A percentile compares a stretch with the other conserved stretches of the same genome.
These are phyloP conservation scores for Gymnocephalus cernua DNA, from an alignment of 2,113 vertebrate genomes.

Conservation along the genomic window DNA sequence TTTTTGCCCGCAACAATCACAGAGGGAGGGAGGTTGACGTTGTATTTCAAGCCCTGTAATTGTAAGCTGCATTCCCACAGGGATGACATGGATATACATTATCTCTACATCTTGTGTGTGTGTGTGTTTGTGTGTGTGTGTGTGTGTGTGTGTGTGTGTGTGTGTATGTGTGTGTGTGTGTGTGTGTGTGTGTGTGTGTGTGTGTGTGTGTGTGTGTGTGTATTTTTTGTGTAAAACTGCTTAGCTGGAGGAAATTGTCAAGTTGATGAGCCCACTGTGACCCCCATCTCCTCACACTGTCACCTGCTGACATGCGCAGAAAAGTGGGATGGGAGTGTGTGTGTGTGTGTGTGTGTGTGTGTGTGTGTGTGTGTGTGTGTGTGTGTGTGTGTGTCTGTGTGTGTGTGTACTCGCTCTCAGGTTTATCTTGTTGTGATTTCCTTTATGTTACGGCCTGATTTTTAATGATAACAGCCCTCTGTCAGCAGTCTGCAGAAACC, in stretches of 20 bases:
- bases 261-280: slow-evolving; percentile 62
- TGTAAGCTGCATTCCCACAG: background rate
- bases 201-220: background rate
- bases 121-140: background rate
- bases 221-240: slow-evolving; percentile 44
- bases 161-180: slow-evolving; percentile 20
- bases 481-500: slow-evolving; percentile 63
- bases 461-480: slow-evolving; percentile 61
- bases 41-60: background rate
- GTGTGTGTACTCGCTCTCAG: slow-evolving; percentile 1
- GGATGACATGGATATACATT: background rate
- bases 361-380: slow-evolving; percentile 18
- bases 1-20: too few species aligned
- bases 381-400: slow-evolving; percentile 17
- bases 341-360: slow-evolving; percentile 5
- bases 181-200: slow-evolving; percentile 14
- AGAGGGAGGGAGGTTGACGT: too few species aligned
- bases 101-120: background rate
- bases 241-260: slow-evolving; percentile 40
- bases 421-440: slow-evolving; percentile 63
- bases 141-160: background rate
- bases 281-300: slow-evolving; percentile 45
- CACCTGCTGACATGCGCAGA: slow-evolving; percentile 67
- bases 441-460: slow-evolving; percentile 60
- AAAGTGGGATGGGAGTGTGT: slow-evolving; percentile 18